A percentile compares a stretch with the other conserved stretches of the same genome.
phyloP scores from a whole-genome alignment of 2,888 invertebrate genomes.

The Disparrhopalites patrizii region DNA sequence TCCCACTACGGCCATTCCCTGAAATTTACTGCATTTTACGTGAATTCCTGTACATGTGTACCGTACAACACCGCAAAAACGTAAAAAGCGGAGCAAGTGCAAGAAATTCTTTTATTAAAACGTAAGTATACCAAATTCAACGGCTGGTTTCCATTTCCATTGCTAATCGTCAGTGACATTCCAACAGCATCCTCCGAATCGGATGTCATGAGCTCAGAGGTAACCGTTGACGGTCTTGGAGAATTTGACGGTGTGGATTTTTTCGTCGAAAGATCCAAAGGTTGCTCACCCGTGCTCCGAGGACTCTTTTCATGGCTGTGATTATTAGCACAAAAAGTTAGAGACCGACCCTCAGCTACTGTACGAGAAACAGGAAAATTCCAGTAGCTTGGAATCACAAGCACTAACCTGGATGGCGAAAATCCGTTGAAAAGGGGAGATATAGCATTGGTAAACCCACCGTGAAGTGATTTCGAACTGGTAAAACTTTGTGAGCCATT shows the following conservation, averaged over 20 bases:
- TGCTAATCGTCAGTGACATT: constrained; percentile 25
- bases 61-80: background rate
- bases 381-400: constrained; percentile 22
- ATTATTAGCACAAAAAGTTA: constrained; percentile 19
- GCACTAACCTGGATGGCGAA: constrained; percentile 34
- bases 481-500: constrained; percentile 20
- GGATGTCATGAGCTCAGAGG: constrained; percentile 53
- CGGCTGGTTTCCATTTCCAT: constrained; percentile 42
- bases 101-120: constrained; percentile 1
- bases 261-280: constrained; percentile 85
- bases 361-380: constrained; percentile 3
- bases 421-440: constrained; percentile 44
- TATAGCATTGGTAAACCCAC: constrained; percentile 35
- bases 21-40: background rate
- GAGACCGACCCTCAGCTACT: constrained; percentile 5
- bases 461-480: constrained; percentile 26
- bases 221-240: constrained; percentile 55
- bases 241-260: constrained; percentile 64
- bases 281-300: constrained; percentile 62
- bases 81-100: background rate
- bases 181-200: constrained; percentile 57
- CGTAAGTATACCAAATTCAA: constrained; percentile 46
- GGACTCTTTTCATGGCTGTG: constrained; percentile 22
- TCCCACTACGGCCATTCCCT: background rate
- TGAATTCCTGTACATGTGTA: background rate